Evolutionary conservation across 2,888 invertebrate species (phyloP).

Genomic region (Harmothoe impar): DNA sequence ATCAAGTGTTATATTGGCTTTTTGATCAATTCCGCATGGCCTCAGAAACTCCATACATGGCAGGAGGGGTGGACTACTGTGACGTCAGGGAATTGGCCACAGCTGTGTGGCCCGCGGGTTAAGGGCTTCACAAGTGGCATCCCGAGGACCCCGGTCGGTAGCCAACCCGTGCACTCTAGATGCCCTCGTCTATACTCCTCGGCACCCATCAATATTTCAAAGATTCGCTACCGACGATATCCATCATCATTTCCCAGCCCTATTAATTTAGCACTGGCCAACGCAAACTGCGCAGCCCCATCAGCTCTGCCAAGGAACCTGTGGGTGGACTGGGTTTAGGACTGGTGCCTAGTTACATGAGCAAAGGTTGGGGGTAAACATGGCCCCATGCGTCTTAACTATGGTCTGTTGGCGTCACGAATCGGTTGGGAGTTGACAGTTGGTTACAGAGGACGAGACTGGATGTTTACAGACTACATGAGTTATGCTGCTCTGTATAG

Average conservation of each 20-base stretch:
- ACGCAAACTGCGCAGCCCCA: not conserved
- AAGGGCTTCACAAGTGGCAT: not conserved
- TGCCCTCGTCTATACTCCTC: constrained; percentile 3
- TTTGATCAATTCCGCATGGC: too few species aligned
- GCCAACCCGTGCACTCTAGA: not conserved
- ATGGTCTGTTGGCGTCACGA: not conserved
- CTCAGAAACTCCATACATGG: too few species aligned
- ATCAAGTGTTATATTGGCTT: too few species aligned
- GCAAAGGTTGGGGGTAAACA: not conserved
- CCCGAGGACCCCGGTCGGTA: not conserved
- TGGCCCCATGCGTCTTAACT: not conserved
- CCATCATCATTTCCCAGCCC: constrained; percentile 38
- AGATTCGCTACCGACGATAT: not conserved
- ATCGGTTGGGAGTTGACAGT: not conserved
- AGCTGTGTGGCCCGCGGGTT: too few species aligned
- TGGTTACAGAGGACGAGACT: not conserved
- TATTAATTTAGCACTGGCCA: constrained; percentile 34
- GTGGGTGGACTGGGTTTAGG: not conserved
- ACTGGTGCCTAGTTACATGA: not conserved
- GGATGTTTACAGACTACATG: not conserved
- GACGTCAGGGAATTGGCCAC: too few species aligned
- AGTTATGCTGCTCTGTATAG: too few species aligned
- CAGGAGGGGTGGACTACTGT: too few species aligned
- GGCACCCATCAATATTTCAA: constrained; percentile 52
- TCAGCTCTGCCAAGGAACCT: not conserved